Evolutionary conservation across 30 jellyfish, hydroid and myxozoan genomes (phyloP), one percentile per base, ranked within the genome.

Genomic region (Calvadosia cruxmelitensis): DNA sequence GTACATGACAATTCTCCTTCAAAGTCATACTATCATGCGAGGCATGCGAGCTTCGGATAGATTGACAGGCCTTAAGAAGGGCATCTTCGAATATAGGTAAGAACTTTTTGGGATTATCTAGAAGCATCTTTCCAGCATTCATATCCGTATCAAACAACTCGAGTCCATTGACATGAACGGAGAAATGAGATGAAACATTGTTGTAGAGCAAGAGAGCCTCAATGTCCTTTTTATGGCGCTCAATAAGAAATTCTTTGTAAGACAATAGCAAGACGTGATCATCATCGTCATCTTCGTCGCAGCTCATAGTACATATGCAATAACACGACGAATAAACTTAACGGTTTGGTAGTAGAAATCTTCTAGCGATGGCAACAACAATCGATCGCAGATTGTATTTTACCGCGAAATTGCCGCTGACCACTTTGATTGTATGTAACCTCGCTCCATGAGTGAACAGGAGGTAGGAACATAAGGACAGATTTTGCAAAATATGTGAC

Each of bases 21-120:
- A 81, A 20, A 25, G 72, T 48, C 62, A 70, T 27, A 1, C 27
- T 33, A 12, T 42, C 31, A 27, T 36, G 62, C 15, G 70, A 24
- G 12, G 7, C 7, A 48, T 48, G n/a, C 7, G 12, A 3, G 12
- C 28, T 10, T 53, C 28, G 10, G 31, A 53, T 13, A 53, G 3
- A 3, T 3, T 24, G 31, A n/a, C 69, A n/a, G 12, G 86, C 69
- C 3, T 67, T 42, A n/a, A 57, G 24, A 35, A 75, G 31, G 10
- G 98, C 95, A 23, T 53, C 72, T 33, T 89, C 93, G 65, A 89
- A 89, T 25, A 78, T 75, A 0, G 95, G 95, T 24, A 89, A 71
- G 30, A 70, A 77, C 7, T 68, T 29, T 23, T 57, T 0, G 3
- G 98, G 98, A 24, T 70, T 49, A 63, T 68, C 75, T 26, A 89